Conservation (phyloP, 2,113 vertebrate species). For the Cyprinus carpio region DNA sequence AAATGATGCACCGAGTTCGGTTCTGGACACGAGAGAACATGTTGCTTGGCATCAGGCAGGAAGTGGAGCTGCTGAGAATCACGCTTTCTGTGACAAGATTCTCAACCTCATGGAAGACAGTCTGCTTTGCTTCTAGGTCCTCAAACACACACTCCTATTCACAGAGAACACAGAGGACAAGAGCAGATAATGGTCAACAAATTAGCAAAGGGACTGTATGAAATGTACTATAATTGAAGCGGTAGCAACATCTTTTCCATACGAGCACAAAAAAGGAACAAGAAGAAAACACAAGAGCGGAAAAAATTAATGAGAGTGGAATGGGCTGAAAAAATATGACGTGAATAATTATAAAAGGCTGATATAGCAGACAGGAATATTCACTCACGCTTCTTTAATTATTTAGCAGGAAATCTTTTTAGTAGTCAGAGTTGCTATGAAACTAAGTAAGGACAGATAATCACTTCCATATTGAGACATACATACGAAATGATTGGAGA, state of each 20-base stretch:
- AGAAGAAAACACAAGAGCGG: background rate
- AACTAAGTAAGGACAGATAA: too few relatives aligned
- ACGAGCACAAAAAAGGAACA: background rate
- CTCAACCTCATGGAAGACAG: constrained; percentile 86
- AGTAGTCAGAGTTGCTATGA: too few relatives aligned
- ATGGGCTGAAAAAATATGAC: background rate
- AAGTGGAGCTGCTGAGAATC: constrained; percentile 92
- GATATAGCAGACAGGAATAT: background rate
- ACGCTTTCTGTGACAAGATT: constrained; percentile 72
- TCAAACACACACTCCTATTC: constrained; percentile 92
- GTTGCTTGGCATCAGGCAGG: constrained; percentile 88
- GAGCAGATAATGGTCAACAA: background rate
- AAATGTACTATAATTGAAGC: background rate
- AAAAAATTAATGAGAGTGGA: background rate
- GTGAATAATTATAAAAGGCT: background rate
- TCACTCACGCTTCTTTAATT: background rate
- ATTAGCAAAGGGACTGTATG: background rate
- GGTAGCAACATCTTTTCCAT: background rate
- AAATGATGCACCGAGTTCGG: constrained; percentile 87
- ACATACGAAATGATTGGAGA: too few relatives aligned
- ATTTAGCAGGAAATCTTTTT: background rate
- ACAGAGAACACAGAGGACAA: constrained; percentile 36
- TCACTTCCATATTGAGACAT: too few relatives aligned
- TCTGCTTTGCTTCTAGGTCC: constrained; percentile 85
- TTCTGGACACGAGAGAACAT: constrained; percentile 84